A percentile compares a stretch with the other conserved stretches of the same genome.
phyloP scores from a whole-genome alignment of 2,113 vertebrate species.

The Maccullochella peelii region DNA sequence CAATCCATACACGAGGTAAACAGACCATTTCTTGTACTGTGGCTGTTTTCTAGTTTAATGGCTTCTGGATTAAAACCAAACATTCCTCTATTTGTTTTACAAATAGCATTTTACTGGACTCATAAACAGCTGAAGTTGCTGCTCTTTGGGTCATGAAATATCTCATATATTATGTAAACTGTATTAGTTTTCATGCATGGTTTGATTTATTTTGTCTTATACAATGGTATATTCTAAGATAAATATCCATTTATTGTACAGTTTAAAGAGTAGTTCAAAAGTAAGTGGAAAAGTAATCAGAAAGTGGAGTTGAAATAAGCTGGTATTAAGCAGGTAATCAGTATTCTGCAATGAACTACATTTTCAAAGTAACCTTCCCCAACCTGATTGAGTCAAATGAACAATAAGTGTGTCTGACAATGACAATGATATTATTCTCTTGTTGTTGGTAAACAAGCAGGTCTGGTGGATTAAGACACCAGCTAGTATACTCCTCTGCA shows the following conservation, averaged over 20 bases:
- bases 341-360: constrained; percentile 73
- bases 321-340: constrained; percentile 74
- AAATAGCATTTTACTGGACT: not conserved
- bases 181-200: not conserved
- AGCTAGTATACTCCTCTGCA: constrained; percentile 65
- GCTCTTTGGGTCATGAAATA: not conserved
- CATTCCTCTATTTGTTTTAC: not conserved
- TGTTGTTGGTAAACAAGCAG: constrained; percentile 77
- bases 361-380: constrained; percentile 79
- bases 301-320: constrained; percentile 62
- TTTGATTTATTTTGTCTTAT: constrained; percentile 25
- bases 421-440: constrained; percentile 76
- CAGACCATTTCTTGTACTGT: not conserved
- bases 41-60: not conserved
- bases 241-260: constrained; percentile 40
- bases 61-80: not conserved
- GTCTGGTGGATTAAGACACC: constrained; percentile 78
- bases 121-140: not conserved
- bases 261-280: constrained; percentile 48
- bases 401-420: constrained; percentile 77
- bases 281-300: constrained; percentile 58
- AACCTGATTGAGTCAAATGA: constrained; percentile 79
- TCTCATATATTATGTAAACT: constrained; percentile 21
- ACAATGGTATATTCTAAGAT: constrained; percentile 1
- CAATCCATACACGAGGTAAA: not conserved